These are phyloP conservation scores for Aphidius colemani DNA, from an alignment of 2,888 invertebrate species.

Conservation along the genomic window DNA sequence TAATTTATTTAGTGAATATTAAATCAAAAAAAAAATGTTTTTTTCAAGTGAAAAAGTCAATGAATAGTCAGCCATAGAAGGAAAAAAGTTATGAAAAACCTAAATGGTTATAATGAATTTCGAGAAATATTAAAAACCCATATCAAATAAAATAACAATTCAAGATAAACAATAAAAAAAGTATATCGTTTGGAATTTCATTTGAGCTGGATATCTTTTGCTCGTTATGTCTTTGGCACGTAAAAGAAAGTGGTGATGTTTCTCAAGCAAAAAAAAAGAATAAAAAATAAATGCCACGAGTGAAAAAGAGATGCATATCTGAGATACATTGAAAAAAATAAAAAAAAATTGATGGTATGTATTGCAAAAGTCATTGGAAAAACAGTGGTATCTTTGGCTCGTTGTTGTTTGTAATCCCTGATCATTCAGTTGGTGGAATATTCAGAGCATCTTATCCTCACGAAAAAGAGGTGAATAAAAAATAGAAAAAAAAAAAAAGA, in stretches of 20 bases:
- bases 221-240: conserved; percentile 46
- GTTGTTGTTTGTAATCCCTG: conserved; percentile 30
- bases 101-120: too few relatives aligned
- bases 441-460: conserved; percentile 14
- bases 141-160: too few relatives aligned
- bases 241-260: conserved; percentile 24
- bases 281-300: not conserved
- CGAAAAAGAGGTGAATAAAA: conserved; percentile 16
- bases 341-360: conserved; percentile 13
- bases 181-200: conserved; percentile 45
- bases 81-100: too few relatives aligned
- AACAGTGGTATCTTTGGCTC: conserved; percentile 27
- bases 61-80: too few relatives aligned
- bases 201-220: conserved; percentile 50
- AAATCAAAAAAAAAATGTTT: too few relatives aligned
- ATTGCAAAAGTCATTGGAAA: conserved; percentile 21
- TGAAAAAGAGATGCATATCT: not conserved
- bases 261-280: conserved; percentile 1
- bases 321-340: not conserved
- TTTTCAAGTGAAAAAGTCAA: too few relatives aligned
- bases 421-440: conserved; percentile 25
- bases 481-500: conserved; percentile 14
- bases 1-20: too few relatives aligned
- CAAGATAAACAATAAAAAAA: conserved; percentile 22
- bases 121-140: too few relatives aligned